phyloP scores from a whole-genome alignment of 2,797 vertebrate species.

The Enoplosus armatus region DNA sequence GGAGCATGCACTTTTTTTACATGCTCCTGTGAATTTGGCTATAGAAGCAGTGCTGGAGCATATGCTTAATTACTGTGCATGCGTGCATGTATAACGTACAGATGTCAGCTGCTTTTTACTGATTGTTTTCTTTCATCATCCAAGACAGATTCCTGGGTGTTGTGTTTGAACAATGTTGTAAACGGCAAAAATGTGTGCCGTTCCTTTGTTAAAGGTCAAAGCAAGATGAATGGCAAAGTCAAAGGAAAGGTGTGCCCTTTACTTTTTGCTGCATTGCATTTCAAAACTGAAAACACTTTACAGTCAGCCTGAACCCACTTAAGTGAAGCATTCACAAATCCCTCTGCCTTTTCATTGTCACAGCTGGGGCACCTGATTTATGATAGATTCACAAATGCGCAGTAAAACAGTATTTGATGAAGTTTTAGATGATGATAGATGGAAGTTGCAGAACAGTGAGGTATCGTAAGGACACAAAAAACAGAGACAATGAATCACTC shows the following conservation, averaged over 20 bases:
- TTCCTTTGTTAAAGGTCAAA: conserved; percentile 70
- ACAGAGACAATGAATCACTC: neutral
- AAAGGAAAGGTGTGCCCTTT: conserved; percentile 50
- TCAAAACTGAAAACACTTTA: conserved; percentile 46
- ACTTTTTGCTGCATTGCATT: conserved; percentile 32
- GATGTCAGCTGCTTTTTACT: conserved; percentile 29
- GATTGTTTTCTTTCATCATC: conserved; percentile 30
- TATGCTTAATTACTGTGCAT: conserved; percentile 15
- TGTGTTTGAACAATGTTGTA: conserved; percentile 46
- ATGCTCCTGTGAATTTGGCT: conserved; percentile 27
- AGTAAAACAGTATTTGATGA: conserved; percentile 6
- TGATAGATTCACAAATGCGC: conserved; percentile 17
- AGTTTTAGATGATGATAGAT: conserved; percentile 12
- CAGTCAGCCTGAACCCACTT: conserved; percentile 32
- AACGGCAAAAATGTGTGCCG: conserved; percentile 37
- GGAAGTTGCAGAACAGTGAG: neutral
- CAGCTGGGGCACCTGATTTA: conserved; percentile 10
- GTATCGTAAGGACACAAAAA: neutral
- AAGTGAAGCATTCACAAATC: conserved; percentile 35
- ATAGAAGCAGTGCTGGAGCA: neutral
- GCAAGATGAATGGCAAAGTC: conserved; percentile 47
- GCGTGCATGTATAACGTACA: neutral
- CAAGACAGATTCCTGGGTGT: conserved; percentile 16
- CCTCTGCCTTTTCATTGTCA: conserved; percentile 9
- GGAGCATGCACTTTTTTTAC: conserved; percentile 19